phyloP scores from a whole-genome alignment of 2,888 invertebrate species.

The Brassicogethes aeneus region DNA sequence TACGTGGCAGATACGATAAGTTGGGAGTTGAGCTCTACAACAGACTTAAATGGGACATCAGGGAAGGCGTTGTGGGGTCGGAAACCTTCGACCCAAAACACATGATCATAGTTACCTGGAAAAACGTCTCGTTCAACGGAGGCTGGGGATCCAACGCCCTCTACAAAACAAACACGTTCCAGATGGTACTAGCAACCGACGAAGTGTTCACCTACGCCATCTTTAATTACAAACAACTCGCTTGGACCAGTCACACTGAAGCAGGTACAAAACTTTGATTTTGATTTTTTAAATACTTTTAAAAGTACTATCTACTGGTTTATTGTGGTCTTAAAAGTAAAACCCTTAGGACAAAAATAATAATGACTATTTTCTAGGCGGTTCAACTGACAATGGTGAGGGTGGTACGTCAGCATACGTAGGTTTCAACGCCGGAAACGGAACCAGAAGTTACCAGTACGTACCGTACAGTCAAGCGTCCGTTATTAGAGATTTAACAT shows the following conservation, averaged over 20 bases:
- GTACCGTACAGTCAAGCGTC: conserved; percentile 83
- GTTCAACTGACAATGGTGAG: conserved; percentile 51
- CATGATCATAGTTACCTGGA: conserved; percentile 88
- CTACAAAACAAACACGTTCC: conserved; percentile 91
- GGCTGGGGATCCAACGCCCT: conserved; percentile 72
- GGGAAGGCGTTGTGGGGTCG: conserved; percentile 84
- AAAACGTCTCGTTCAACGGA: conserved; percentile 88
- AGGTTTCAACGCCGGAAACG: conserved; percentile 96
- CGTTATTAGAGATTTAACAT: conserved; percentile 72
- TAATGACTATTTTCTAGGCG: too few relatives aligned
- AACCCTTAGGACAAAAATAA: too few relatives aligned
- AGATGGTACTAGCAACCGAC: conserved; percentile 86
- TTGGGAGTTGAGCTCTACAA: conserved; percentile 81
- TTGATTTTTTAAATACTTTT: too few relatives aligned
- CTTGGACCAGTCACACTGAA: conserved; percentile 87
- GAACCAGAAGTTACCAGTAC: conserved; percentile 82
- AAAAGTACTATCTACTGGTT: too few relatives aligned
- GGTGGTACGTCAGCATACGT: conserved; percentile 83
- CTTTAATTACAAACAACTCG: conserved; percentile 85
- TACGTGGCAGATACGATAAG: conserved; percentile 65
- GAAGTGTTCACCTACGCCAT: conserved; percentile 92
- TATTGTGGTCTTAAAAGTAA: too few relatives aligned
- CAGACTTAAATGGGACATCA: conserved; percentile 79
- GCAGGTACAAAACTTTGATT: too few relatives aligned
- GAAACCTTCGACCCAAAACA: conserved; percentile 88